Evolutionary conservation across 2,113 vertebrate species (phyloP).

Genomic region (Labrus mixtus): DNA sequence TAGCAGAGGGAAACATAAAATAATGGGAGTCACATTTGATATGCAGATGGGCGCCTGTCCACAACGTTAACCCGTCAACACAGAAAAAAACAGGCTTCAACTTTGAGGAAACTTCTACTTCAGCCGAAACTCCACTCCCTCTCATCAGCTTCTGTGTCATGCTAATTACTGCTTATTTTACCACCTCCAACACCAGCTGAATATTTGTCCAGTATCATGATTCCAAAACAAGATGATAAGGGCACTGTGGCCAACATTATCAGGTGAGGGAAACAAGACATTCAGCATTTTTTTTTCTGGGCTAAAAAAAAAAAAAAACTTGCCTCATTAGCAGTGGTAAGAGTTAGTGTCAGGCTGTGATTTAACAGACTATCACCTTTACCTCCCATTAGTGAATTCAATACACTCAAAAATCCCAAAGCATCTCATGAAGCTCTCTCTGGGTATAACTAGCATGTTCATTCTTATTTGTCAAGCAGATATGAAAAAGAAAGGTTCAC

Average conservation of each 20-base stretch:
- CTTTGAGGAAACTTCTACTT: constrained; percentile 67
- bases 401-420: constrained; percentile 67
- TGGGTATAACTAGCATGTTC: constrained; percentile 26
- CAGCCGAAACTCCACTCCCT: constrained; percentile 80
- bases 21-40: constrained; percentile 81
- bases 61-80: constrained; percentile 72
- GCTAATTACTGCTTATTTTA: constrained; percentile 84
- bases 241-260: constrained; percentile 85
- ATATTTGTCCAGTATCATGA: constrained; percentile 89
- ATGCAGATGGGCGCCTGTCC: constrained; percentile 81
- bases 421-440: constrained; percentile 58
- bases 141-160: constrained; percentile 78
- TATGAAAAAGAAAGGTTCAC: no score
- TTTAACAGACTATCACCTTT: constrained; percentile 79
- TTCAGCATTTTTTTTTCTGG: constrained; percentile 89
- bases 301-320: constrained; percentile 78
- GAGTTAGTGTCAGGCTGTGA: constrained; percentile 83
- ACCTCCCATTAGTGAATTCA: constrained; percentile 84
- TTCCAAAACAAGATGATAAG: constrained; percentile 84
- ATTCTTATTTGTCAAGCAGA: constrained; percentile 28
- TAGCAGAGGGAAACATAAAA: constrained; percentile 74
- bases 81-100: constrained; percentile 72
- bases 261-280: constrained; percentile 81
- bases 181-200: constrained; percentile 84
- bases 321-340: constrained; percentile 88